Percentiles rank a stretch among this genome's conserved stretches.
Evolutionary conservation across 2,113 vertebrate genomes (phyloP).

Genomic region (Noctilio leporinus): DNA sequence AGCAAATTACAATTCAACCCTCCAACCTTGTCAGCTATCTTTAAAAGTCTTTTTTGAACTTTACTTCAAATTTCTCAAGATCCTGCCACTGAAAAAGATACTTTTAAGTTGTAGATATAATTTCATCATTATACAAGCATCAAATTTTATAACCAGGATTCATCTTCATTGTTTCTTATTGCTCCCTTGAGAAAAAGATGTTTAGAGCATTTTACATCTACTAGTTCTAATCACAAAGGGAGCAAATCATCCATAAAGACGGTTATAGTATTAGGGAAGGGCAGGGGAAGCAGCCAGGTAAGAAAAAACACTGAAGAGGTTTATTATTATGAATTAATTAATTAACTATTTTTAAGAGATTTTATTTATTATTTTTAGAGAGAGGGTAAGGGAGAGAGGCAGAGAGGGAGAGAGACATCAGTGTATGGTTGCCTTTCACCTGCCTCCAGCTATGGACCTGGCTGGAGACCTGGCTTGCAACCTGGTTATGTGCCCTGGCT

Average conservation of each 20-base stretch:
- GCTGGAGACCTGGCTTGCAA: too few relatives aligned
- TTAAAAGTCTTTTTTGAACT: slow-evolving; percentile 23
- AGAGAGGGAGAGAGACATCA: too few relatives aligned
- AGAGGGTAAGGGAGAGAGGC: too few relatives aligned
- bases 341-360: too few relatives aligned
- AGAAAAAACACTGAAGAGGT: not conserved
- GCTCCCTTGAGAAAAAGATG: not conserved
- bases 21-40: not conserved
- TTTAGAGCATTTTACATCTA: not conserved
- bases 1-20: slow-evolving; percentile 21
- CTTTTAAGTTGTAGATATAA: not conserved
- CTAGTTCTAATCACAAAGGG: not conserved
- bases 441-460: too few relatives aligned
- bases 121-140: not conserved
- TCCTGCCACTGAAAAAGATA: not conserved
- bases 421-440: too few relatives aligned
- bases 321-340: too few relatives aligned
- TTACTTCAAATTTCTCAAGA: not conserved
- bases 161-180: not conserved
- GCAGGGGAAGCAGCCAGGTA: not conserved
- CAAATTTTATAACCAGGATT: not conserved
- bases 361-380: too few relatives aligned
- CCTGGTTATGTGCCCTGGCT: too few relatives aligned
- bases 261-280: not conserved
- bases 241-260: not conserved